Conservation (phyloP, 2,113 vertebrate species). For the Polyodon spathula region DNA sequence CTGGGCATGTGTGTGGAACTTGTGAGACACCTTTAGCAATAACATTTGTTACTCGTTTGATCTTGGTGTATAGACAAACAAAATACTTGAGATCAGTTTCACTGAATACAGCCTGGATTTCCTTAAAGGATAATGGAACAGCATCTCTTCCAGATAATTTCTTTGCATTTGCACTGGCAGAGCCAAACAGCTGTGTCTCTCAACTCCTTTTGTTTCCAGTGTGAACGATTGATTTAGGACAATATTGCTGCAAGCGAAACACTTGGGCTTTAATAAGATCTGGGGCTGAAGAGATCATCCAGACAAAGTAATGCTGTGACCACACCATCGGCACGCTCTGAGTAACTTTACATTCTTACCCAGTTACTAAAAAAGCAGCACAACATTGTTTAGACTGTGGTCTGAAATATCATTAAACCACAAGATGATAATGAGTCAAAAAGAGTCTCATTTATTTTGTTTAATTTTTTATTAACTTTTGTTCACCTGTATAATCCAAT, state of each 20-base stretch:
- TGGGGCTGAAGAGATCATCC: slow-evolving; percentile 7
- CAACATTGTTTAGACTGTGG: background rate
- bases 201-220: slow-evolving; percentile 11
- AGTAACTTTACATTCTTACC: background rate
- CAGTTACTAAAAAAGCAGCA: background rate
- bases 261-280: slow-evolving; percentile 1
- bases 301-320: slow-evolving; percentile 9
- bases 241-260: slow-evolving; percentile 15
- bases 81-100: slow-evolving; percentile 4
- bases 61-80: background rate
- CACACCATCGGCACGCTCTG: background rate
- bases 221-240: slow-evolving; percentile 17
- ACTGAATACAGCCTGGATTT: background rate
- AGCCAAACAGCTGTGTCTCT: slow-evolving; percentile 20
- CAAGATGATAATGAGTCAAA: no score
- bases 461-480: no score
- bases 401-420: no score
- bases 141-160: background rate
- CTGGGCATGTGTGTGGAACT: no score
- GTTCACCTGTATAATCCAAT: no score
- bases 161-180: slow-evolving; percentile 1
- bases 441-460: no score
- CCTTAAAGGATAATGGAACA: background rate
- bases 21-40: no score
- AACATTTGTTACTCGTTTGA: slow-evolving; percentile 2